Evolutionary conservation across 2,888 invertebrate genomes (phyloP).

Genomic region (Chrysolina oricalcia): DNA sequence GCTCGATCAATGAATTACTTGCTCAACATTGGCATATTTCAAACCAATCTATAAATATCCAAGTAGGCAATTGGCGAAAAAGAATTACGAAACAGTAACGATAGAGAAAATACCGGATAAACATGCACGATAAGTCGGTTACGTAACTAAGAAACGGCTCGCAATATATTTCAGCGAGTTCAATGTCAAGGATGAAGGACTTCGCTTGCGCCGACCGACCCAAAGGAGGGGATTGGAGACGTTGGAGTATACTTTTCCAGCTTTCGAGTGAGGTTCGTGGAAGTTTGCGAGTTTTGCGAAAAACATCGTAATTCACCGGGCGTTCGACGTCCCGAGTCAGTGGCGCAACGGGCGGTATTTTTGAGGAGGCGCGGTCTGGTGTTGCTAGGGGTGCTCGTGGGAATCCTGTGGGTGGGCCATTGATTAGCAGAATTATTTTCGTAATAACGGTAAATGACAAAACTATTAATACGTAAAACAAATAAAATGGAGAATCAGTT

Average conservation of each 20-base stretch:
- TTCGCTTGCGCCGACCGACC: constrained; percentile 23
- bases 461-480: too few relatives aligned
- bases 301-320: constrained; percentile 39
- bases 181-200: constrained; percentile 25
- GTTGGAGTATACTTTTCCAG: constrained; percentile 20
- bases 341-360: constrained; percentile 22
- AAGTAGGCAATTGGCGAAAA: constrained; percentile 34
- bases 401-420: too few relatives aligned
- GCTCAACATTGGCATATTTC: constrained; percentile 10
- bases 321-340: not conserved
- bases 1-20: not conserved
- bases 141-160: constrained; percentile 40
- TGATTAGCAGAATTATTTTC: too few relatives aligned
- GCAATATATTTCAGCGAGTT: constrained; percentile 34
- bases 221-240: not conserved
- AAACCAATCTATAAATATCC: constrained; percentile 24
- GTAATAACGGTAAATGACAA: too few relatives aligned
- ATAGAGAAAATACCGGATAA: constrained; percentile 43
- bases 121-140: constrained; percentile 38
- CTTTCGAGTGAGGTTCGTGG: constrained; percentile 26
- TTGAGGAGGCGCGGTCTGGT: not conserved
- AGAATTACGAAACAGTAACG: constrained; percentile 31
- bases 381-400: too few relatives aligned
- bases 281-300: constrained; percentile 22
- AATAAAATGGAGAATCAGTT: too few relatives aligned